These are phyloP conservation scores for Watsonalla binaria DNA, from an alignment of 2,888 invertebrate species.

Conservation along the genomic window DNA sequence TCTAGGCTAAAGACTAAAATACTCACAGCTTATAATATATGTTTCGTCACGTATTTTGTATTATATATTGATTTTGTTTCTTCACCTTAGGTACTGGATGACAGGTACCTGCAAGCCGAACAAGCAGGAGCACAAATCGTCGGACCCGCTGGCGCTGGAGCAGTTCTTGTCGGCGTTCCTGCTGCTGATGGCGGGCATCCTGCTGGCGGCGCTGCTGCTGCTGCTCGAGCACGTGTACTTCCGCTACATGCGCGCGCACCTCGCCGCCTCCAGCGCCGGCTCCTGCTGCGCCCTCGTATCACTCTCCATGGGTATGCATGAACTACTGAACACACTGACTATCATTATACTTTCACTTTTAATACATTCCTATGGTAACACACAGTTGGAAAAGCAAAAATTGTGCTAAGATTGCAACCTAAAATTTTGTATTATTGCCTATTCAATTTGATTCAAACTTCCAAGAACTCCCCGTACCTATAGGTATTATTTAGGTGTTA, in stretches of 20 bases:
- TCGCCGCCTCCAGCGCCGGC: constrained; percentile 92
- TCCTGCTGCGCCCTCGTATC: constrained; percentile 97
- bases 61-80: background rate
- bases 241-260: constrained; percentile 91
- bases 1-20: no score
- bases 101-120: constrained; percentile 96
- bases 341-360: no score
- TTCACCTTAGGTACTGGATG: constrained; percentile 90
- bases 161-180: constrained; percentile 99
- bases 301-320: constrained; percentile 85
- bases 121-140: constrained; percentile 93
- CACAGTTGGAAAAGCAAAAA: no score
- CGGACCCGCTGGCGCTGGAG: constrained; percentile 92
- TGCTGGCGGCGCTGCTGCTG: constrained; percentile 92
- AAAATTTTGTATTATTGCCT: no score
- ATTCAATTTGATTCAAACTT: no score
- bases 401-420: no score
- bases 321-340: no score
- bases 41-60: background rate
- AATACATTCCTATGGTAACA: no score
- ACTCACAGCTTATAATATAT: no score
- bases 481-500: no score
- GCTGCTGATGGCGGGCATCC: constrained; percentile 95
- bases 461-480: no score
- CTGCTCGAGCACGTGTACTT: constrained; percentile 96